phyloP scores from a whole-genome alignment of 2,797 vertebrate species.

The Babyrousa celebensis region DNA sequence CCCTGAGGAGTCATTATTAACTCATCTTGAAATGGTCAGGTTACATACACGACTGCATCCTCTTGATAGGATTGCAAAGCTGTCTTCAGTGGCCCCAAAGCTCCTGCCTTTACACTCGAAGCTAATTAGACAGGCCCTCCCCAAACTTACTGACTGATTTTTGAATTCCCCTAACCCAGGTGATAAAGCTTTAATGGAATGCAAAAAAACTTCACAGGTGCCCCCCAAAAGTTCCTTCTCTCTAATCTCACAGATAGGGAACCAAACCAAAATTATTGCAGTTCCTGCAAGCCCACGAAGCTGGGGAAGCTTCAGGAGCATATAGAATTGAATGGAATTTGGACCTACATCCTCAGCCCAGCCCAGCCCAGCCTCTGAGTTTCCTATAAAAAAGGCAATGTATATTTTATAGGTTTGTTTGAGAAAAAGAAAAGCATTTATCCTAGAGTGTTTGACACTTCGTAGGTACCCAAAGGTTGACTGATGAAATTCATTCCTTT shows the following conservation, averaged over 20 bases:
- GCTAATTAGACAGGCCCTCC: conserved; percentile 67
- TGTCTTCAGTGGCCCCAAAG: conserved; percentile 73
- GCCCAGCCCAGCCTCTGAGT: not conserved
- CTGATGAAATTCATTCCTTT: not conserved
- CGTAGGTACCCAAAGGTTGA: not conserved
- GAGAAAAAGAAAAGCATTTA: not conserved
- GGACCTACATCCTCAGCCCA: not conserved
- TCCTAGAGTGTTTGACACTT: not conserved
- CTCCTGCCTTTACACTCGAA: conserved; percentile 69
- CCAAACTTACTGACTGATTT: conserved; percentile 68
- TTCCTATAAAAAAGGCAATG: not conserved
- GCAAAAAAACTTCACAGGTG: conserved; percentile 71
- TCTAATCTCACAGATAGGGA: conserved; percentile 1
- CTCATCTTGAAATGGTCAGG: conserved; percentile 67
- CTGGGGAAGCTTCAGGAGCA: not conserved
- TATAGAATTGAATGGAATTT: not conserved
- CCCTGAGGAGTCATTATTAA: conserved; percentile 77
- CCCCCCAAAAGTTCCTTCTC: conserved; percentile 10
- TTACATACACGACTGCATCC: conserved; percentile 76
- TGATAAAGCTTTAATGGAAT: conserved; percentile 71
- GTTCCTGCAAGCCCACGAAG: not conserved
- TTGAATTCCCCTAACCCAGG: conserved; percentile 64
- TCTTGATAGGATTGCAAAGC: conserved; percentile 74
- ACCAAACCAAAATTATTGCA: not conserved
- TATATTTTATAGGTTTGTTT: not conserved